These are phyloP conservation scores for Sceliomorpha sp. DNA, from an alignment of 2,888 invertebrate species.

Conservation along the genomic window DNA sequence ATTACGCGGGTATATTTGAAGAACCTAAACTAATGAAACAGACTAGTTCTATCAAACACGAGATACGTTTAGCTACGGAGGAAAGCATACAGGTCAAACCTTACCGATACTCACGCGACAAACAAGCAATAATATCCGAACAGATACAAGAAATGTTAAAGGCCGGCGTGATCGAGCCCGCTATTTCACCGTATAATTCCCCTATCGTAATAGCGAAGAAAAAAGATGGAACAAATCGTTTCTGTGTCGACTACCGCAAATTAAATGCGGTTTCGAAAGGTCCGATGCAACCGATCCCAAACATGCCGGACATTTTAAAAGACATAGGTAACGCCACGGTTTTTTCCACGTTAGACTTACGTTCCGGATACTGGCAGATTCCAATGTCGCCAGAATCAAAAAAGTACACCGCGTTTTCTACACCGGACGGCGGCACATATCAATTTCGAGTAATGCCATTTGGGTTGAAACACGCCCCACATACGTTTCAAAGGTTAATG, in stretches of 20 bases:
- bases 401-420: too few relatives aligned
- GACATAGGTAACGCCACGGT: too few relatives aligned
- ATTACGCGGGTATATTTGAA: too few relatives aligned
- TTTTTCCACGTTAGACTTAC: too few relatives aligned
- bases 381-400: too few relatives aligned
- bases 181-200: slow-evolving; percentile 42
- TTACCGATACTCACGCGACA: not conserved
- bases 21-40: slow-evolving; percentile 9
- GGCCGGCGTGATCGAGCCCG: slow-evolving; percentile 50
- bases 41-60: slow-evolving; percentile 16
- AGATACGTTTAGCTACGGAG: not conserved
- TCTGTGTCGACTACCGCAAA: too few relatives aligned
- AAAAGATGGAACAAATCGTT: slow-evolving; percentile 34
- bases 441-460: slow-evolving; percentile 9
- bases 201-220: slow-evolving; percentile 47
- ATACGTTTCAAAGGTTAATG: slow-evolving; percentile 6
- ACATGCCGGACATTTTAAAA: too few relatives aligned
- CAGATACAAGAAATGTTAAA: slow-evolving; percentile 53
- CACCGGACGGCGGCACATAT: not conserved
- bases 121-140: slow-evolving; percentile 10
- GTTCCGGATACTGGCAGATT: too few relatives aligned
- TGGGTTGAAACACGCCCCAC: not conserved
- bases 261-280: slow-evolving; percentile 14
- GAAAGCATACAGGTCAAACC: slow-evolving; percentile 3
- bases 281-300: slow-evolving; percentile 10